Evolutionary conservation across 2,888 invertebrate species (phyloP).

Genomic region (Selenia dentaria): DNA sequence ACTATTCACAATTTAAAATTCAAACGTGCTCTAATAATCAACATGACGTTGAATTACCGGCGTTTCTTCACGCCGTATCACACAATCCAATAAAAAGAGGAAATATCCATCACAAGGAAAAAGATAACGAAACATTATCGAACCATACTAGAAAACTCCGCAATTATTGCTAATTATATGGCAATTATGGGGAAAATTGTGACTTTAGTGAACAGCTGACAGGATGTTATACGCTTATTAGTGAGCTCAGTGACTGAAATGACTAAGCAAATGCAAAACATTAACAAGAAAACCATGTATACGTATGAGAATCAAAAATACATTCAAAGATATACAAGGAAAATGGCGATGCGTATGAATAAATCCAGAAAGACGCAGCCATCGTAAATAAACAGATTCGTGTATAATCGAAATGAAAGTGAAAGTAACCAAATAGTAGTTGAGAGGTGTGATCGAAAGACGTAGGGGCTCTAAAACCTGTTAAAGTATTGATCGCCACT

Average conservation of each 20-base stretch:
- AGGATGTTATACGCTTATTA: conserved; percentile 5
- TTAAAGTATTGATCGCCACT: conserved; percentile 55
- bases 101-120: conserved; percentile 30
- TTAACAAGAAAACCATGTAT: background rate
- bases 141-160: conserved; percentile 24
- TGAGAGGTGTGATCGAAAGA: conserved; percentile 32
- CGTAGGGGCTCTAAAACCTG: conserved; percentile 51
- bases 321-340: background rate
- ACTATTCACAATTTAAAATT: conserved; percentile 78
- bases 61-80: conserved; percentile 45
- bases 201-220: conserved; percentile 10
- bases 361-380: background rate
- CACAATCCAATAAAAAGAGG: conserved; percentile 38
- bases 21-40: conserved; percentile 75
- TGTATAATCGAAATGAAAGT: conserved; percentile 49
- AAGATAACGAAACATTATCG: conserved; percentile 35
- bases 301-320: background rate
- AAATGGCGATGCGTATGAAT: too few relatives aligned
- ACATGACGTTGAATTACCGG: conserved; percentile 58
- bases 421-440: conserved; percentile 55
- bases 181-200: conserved; percentile 13
- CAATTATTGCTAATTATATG: conserved; percentile 28
- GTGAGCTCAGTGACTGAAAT: background rate
- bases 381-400: conserved; percentile 27
- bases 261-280: background rate